Conservation (phyloP, 2,113 vertebrate species). For the Gorilla gorilla region DNA sequence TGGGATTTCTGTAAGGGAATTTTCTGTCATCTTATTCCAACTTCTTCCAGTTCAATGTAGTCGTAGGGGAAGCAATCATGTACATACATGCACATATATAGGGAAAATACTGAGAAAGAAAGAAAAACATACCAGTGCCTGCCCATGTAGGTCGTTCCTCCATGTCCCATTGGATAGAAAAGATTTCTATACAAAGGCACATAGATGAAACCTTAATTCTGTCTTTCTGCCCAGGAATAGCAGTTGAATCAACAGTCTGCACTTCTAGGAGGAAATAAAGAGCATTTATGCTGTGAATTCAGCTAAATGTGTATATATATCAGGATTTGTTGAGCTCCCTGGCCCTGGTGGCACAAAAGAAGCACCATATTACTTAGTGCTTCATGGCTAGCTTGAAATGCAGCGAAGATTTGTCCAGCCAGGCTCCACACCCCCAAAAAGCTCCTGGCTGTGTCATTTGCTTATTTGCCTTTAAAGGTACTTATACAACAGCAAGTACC, state of each 20-base stretch:
- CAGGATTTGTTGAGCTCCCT: constrained; percentile 75
- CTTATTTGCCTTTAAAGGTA: constrained; percentile 30
- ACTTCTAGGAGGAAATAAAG: constrained; percentile 68
- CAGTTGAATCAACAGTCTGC: constrained; percentile 70
- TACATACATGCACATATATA: neutral
- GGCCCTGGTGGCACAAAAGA: constrained; percentile 65
- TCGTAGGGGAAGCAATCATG: neutral
- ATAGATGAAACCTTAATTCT: constrained; percentile 73
- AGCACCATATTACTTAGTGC: constrained; percentile 57
- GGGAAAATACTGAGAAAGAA: constrained; percentile 34
- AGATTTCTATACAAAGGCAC: constrained; percentile 77
- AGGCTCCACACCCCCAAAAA: neutral
- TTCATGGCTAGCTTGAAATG: constrained; percentile 46
- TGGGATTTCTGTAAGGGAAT: constrained; percentile 61
- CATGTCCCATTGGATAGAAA: constrained; percentile 71
- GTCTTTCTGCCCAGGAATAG: constrained; percentile 76
- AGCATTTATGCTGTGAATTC: constrained; percentile 69
- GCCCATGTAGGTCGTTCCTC: constrained; percentile 58
- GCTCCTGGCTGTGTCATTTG: constrained; percentile 3
- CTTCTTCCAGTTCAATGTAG: constrained; percentile 24
- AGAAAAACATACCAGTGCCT: constrained; percentile 68
- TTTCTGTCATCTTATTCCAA: constrained; percentile 56
- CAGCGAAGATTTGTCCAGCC: constrained; percentile 43
- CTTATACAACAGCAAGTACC: neutral
- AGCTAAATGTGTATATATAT: constrained; percentile 74